Evolutionary conservation across 1,140 invertebrate species (phyloP).

Genomic region (Drosophila repleta): DNA sequence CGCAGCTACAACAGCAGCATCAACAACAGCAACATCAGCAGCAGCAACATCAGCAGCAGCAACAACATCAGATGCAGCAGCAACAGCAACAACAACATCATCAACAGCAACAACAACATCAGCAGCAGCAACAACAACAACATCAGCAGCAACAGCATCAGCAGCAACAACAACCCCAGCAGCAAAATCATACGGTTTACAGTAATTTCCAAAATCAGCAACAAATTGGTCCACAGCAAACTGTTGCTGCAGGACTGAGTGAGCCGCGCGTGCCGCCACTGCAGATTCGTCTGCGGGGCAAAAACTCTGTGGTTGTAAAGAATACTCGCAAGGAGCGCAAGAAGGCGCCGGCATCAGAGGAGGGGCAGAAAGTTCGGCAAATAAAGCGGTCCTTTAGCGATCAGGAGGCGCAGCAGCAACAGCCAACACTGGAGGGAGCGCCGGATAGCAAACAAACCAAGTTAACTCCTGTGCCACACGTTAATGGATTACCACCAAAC

Average conservation of each 20-base stretch:
- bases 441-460: conserved; percentile 59
- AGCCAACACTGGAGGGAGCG: conserved; percentile 17
- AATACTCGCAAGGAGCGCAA: conserved; percentile 91
- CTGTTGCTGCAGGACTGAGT: conserved; percentile 84
- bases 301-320: conserved; percentile 94
- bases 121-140: conserved; percentile 32
- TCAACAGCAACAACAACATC: conserved; percentile 48
- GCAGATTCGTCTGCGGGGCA: conserved; percentile 93
- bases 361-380: conserved; percentile 47
- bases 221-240: conserved; percentile 39
- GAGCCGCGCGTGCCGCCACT: conserved; percentile 94
- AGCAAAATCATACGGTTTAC: conserved; percentile 53
- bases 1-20: conserved; percentile 33
- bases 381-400: conserved; percentile 62
- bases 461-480: conserved; percentile 45
- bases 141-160: conserved; percentile 52
- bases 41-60: conserved; percentile 34
- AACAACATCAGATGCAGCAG: conserved; percentile 23
- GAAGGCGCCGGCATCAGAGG: conserved; percentile 79
- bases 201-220: conserved; percentile 65
- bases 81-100: conserved; percentile 32
- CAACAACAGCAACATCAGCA: conserved; percentile 56
- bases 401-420: conserved; percentile 52
- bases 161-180: conserved; percentile 48
- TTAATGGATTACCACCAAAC: conserved; percentile 62